Percentiles rank a stretch among this genome's conserved stretches.
These are phyloP conservation scores for Coilia nasus DNA, from an alignment of 2,797 vertebrate genomes.

Conservation along the genomic window DNA sequence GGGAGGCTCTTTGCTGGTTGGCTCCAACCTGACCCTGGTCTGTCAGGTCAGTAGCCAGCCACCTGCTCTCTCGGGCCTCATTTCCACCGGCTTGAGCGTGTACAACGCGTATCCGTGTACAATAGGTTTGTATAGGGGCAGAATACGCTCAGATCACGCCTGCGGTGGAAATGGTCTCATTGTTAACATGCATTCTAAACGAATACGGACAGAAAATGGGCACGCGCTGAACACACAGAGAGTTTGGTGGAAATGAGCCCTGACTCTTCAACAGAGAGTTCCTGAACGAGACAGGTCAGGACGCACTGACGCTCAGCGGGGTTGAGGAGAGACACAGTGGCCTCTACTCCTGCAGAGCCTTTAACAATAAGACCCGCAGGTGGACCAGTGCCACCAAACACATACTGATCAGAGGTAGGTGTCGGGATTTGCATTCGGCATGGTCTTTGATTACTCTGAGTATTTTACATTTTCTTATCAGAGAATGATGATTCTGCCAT, in stretches of 20 bases:
- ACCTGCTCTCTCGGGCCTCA: not conserved
- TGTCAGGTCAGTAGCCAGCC: not conserved
- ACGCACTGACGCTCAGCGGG: not conserved
- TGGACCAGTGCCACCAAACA: not conserved
- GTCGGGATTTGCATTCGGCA: not conserved
- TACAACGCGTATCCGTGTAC: too few relatives aligned
- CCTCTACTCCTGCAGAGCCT: not conserved
- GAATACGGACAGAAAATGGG: too few relatives aligned
- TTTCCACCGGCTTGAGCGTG: too few relatives aligned
- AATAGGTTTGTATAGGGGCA: too few relatives aligned
- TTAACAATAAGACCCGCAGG: not conserved
- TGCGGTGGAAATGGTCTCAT: too few relatives aligned
- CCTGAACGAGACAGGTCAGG: not conserved
- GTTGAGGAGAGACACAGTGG: not conserved
- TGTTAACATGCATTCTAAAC: too few relatives aligned
- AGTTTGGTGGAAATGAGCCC: too few relatives aligned
- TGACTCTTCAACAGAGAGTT: not conserved
- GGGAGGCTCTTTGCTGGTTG: not conserved
- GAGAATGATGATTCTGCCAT: not conserved
- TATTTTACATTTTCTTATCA: not conserved
- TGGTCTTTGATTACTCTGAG: not conserved
- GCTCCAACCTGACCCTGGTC: slow-evolving; percentile 2
- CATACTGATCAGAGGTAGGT: not conserved
- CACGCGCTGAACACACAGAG: too few relatives aligned
- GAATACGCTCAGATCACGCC: too few relatives aligned